These are phyloP conservation scores for Danio choprae DNA, from an alignment of 2,797 vertebrate species.

Conservation along the genomic window DNA sequence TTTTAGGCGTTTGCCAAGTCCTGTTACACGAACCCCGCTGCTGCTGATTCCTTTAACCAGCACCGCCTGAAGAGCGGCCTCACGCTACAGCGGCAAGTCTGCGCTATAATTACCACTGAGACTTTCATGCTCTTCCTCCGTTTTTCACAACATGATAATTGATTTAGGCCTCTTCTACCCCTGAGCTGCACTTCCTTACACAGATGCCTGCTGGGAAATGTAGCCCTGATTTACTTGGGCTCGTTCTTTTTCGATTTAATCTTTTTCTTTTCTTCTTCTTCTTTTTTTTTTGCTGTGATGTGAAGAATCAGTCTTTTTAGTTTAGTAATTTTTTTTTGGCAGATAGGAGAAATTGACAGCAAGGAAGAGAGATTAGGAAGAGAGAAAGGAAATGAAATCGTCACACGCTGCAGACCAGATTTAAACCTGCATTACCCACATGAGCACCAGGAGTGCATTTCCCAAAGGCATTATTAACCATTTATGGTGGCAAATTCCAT, in stretches of 20 bases:
- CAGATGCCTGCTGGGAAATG: slow-evolving; percentile 55
- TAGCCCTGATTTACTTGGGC: slow-evolving; percentile 36
- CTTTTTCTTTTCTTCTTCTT: neutral
- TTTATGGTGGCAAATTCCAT: too few relatives aligned
- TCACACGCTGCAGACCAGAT: neutral
- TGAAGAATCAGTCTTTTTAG: slow-evolving; percentile 2
- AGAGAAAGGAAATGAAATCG: neutral
- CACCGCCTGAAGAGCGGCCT: slow-evolving; percentile 49
- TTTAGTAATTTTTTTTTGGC: too few relatives aligned
- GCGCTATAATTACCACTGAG: slow-evolving; percentile 77
- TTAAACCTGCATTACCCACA: neutral
- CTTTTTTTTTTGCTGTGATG: neutral
- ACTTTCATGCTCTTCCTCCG: slow-evolving; percentile 53
- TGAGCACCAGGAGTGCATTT: neutral
- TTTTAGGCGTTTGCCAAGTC: slow-evolving; percentile 35
- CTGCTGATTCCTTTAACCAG: slow-evolving; percentile 40
- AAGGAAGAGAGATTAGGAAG: neutral
- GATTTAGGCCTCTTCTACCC: slow-evolving; percentile 60
- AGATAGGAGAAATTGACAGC: neutral
- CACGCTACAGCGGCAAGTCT: slow-evolving; percentile 57
- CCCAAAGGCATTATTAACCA: too few relatives aligned
- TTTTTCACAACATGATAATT: slow-evolving; percentile 61
- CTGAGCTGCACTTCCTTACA: slow-evolving; percentile 45
- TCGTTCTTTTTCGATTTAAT: slow-evolving; percentile 19
- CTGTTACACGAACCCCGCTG: slow-evolving; percentile 35